These are phyloP conservation scores for Lipophrys pholis DNA, from an alignment of 2,113 vertebrate genomes.

Conservation along the genomic window DNA sequence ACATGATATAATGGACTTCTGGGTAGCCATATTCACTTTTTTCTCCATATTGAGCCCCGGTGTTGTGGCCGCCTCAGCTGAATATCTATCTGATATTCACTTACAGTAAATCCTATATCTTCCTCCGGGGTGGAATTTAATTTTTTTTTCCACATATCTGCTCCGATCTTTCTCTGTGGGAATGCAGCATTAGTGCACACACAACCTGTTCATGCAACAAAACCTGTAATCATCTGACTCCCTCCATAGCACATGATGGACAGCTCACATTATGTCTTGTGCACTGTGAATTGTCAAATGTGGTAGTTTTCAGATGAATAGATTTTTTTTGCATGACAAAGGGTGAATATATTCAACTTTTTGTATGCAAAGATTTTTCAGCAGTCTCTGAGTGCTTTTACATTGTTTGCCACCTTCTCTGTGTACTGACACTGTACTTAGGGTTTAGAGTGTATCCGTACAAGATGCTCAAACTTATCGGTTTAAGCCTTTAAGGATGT, in stretches of 20 bases:
- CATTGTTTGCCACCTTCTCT: too few species aligned
- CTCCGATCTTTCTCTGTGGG: slow-evolving; percentile 51
- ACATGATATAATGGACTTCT: slow-evolving; percentile 31
- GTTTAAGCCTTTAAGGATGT: too few species aligned
- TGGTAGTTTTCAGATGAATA: slow-evolving; percentile 34
- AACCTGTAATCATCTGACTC: neutral
- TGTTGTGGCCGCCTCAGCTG: neutral
- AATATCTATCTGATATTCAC: slow-evolving; percentile 35
- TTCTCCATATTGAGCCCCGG: slow-evolving; percentile 9
- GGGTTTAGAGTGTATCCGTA: too few species aligned
- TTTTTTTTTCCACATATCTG: slow-evolving; percentile 50
- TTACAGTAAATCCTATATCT: slow-evolving; percentile 14
- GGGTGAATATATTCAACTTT: too few species aligned
- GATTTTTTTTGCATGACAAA: too few species aligned
- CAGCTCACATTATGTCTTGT: neutral
- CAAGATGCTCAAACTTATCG: too few species aligned
- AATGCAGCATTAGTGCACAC: slow-evolving; percentile 8
- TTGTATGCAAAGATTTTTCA: too few species aligned
- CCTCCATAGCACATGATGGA: neutral
- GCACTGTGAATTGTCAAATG: neutral
- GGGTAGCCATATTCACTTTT: slow-evolving; percentile 9
- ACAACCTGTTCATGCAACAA: neutral
- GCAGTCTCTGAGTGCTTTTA: too few species aligned
- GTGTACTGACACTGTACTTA: too few species aligned
- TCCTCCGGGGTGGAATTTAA: slow-evolving; percentile 21